Evolutionary conservation across 2,113 vertebrate species (phyloP).

Genomic region (Chaetops frenatus): DNA sequence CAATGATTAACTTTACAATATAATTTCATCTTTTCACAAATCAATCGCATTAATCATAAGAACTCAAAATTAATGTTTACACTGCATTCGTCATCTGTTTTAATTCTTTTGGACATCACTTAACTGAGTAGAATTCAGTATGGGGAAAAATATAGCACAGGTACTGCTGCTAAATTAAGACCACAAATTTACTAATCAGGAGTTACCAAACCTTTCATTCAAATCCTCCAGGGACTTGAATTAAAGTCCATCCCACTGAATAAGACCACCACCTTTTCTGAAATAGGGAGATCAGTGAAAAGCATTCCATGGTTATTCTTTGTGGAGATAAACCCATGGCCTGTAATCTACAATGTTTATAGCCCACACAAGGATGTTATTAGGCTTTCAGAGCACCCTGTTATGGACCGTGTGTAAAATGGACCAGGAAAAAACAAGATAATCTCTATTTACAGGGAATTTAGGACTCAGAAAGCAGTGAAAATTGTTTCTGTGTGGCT

Average conservation of each 20-base stretch:
- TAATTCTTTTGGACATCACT: neutral
- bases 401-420: neutral
- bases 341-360: neutral
- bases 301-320: neutral
- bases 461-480: neutral
- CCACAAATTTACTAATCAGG: neutral
- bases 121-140: neutral
- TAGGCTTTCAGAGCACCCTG: neutral
- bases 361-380: neutral
- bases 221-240: neutral
- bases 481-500: neutral
- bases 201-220: neutral
- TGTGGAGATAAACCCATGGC: neutral
- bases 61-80: constrained; percentile 3
- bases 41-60: constrained; percentile 37
- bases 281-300: neutral
- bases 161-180: neutral
- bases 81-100: neutral
- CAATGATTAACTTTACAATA: constrained; percentile 44
- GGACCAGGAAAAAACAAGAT: neutral
- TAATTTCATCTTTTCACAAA: constrained; percentile 45
- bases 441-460: neutral
- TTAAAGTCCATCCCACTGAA: neutral
- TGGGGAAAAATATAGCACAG: neutral
- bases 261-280: neutral